Evolutionary conservation across 1,140 invertebrate species (phyloP), one percentile per base, ranked within the genome.

Genomic region (Trinorchestia longiramus): DNA sequence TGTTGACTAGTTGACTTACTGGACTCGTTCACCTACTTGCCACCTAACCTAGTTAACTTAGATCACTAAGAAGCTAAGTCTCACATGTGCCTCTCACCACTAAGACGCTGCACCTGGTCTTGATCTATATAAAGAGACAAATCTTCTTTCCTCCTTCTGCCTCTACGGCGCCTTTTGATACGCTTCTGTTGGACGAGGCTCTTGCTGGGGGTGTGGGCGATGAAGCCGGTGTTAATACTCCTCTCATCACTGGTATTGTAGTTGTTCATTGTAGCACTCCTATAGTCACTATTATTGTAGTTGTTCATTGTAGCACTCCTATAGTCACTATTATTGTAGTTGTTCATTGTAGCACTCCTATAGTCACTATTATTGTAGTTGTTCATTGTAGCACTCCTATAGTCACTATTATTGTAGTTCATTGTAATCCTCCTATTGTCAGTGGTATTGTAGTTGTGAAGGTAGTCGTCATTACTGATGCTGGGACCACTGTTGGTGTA

Each of bases 81-180:
- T 3, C 28, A 77, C 62, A 77, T 19, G 62, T 19, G 3, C 15
- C 1, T 77, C 62, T 77, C 97, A 99, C 98, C 98, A 97, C 98
- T 99, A 97, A 99, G 98, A 98, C 98, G 98, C 97, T 98, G 98
- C 42, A 99, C 98, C 97, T 99, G 98, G 96, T 98, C 98, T 97
- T 98, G 98, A 97, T 99, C 98, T 97, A 99, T 99, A 98, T 98
- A 99, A 47, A 99, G 97, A 45, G 98, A 98, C 87, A 99, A 98
- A 97, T 97, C 97, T 87, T 96, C 96, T 87, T 95, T 95, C 28
- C 47, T 92, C 42, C 77, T 40, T 77, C 91, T 57, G n/a, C 95
- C 95, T 62, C 91, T 95, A 28, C 94, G 40, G 43, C 94, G 94
- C 15, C 94, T 95, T 15, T 77, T 62, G 19, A 40, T 47, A 40